Evolutionary conservation across 2,113 vertebrate genomes (phyloP).

Genomic region (Tachysurus vachellii): DNA sequence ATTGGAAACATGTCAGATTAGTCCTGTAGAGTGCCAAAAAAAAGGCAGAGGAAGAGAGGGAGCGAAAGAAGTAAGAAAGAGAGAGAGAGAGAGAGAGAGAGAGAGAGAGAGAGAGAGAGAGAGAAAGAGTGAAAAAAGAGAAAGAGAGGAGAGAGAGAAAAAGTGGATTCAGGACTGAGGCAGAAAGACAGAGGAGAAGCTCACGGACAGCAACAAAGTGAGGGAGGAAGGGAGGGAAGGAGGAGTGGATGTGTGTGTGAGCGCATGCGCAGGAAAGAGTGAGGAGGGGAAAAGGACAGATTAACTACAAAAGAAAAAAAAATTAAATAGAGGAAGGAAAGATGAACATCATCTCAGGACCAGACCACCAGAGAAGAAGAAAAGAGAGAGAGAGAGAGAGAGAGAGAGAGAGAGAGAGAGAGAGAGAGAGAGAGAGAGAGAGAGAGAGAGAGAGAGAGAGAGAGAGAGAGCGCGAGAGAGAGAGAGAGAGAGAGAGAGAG

Average conservation of each 20-base stretch:
- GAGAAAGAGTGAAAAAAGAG: not conserved
- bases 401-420: conserved; percentile 41
- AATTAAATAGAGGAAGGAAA: not conserved
- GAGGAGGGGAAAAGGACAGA: not conserved
- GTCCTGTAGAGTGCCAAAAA: conserved; percentile 31
- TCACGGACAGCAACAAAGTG: conserved; percentile 16
- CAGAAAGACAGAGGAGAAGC: conserved; percentile 34
- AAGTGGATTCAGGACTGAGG: conserved; percentile 52
- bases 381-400: conserved; percentile 25
- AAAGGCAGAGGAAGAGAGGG: not conserved
- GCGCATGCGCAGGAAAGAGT: not conserved
- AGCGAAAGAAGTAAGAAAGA: not conserved
- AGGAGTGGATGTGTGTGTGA: not conserved
- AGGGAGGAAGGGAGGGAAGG: conserved; percentile 36
- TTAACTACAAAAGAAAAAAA: not conserved
- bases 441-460: conserved; percentile 32
- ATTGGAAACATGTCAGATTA: conserved; percentile 51
- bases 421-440: conserved; percentile 26
- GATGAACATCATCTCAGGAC: not conserved
- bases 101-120: conserved; percentile 1
- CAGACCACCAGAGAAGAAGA: not conserved
- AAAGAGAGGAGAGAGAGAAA: conserved; percentile 42
- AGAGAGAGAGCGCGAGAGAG: conserved; percentile 41
- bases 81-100: conserved; percentile 4
- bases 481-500: conserved; percentile 25